Conservation (phyloP, 2,113 vertebrate genomes). For the Oreochromis tanganicae region DNA sequence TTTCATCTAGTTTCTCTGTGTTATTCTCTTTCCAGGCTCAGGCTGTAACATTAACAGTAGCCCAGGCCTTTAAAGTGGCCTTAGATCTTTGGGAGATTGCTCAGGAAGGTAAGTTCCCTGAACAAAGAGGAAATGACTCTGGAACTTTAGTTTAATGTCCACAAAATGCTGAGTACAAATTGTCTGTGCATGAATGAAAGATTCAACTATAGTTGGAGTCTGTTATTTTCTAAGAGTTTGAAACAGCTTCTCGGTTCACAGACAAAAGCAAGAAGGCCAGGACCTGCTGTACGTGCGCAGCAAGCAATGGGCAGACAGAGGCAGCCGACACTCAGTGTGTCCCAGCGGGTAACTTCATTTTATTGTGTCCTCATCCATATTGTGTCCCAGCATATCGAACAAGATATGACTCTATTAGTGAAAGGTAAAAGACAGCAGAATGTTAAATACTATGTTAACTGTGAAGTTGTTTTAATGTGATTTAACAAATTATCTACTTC, state of each 20-base stretch:
- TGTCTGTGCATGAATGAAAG: background rate
- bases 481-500: rapidly evolving
- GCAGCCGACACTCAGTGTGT: constrained; percentile 32
- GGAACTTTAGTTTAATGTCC: background rate
- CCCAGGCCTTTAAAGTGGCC: constrained; percentile 88
- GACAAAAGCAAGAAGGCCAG: constrained; percentile 72
- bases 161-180: too few relatives aligned
- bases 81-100: constrained; percentile 85
- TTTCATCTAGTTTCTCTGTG: background rate
- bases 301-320: constrained; percentile 25
- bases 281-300: constrained; percentile 64
- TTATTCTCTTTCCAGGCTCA: constrained; percentile 72
- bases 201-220: background rate
- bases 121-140: background rate
- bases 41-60: constrained; percentile 86
- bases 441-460: background rate
- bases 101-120: constrained; percentile 76
- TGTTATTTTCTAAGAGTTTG: background rate
- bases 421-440: background rate
- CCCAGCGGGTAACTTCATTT: constrained; percentile 35
- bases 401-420: background rate
- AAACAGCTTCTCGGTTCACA: constrained; percentile 16
- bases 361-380: background rate
- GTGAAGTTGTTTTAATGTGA: background rate
- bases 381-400: background rate